These are phyloP conservation scores for Perca fluviatilis DNA, from an alignment of 2,113 vertebrate genomes.

Conservation along the genomic window DNA sequence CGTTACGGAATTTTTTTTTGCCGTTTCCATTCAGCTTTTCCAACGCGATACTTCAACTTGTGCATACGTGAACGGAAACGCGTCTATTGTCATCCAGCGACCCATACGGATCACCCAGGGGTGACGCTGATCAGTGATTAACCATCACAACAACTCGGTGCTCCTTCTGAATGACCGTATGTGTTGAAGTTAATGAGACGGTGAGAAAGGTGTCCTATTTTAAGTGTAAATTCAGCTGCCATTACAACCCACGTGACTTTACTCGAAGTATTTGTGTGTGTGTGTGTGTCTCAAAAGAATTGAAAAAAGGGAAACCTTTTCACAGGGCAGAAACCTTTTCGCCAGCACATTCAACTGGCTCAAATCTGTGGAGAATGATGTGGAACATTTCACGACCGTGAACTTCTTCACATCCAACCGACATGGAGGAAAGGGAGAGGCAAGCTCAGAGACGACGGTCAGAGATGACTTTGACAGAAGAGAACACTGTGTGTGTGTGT, in stretches of 20 bases:
- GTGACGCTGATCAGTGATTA: too few relatives aligned
- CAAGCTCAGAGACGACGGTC: neutral
- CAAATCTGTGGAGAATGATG: neutral
- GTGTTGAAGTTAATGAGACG: too few relatives aligned
- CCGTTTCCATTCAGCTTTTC: too few relatives aligned
- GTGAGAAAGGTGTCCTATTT: too few relatives aligned
- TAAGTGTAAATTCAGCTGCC: neutral
- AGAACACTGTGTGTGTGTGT: constrained; percentile 38
- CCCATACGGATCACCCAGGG: too few relatives aligned
- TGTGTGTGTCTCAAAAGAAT: neutral
- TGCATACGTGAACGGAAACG: too few relatives aligned
- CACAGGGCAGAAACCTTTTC: neutral
- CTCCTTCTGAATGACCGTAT: too few relatives aligned
- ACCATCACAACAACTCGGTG: too few relatives aligned
- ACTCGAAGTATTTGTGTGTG: too few relatives aligned
- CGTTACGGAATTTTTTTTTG: too few relatives aligned
- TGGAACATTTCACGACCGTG: neutral
- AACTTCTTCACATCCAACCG: constrained; percentile 21
- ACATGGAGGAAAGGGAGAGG: constrained; percentile 1
- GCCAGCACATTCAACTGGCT: neutral
- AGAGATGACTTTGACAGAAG: constrained; percentile 47
- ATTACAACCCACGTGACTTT: neutral
- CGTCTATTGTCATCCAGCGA: too few relatives aligned
- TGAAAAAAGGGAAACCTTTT: neutral
- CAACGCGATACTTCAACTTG: too few relatives aligned